These are phyloP conservation scores for Drosophila quadrilineata DNA, from an alignment of 1,140 invertebrate species.

Conservation along the genomic window DNA sequence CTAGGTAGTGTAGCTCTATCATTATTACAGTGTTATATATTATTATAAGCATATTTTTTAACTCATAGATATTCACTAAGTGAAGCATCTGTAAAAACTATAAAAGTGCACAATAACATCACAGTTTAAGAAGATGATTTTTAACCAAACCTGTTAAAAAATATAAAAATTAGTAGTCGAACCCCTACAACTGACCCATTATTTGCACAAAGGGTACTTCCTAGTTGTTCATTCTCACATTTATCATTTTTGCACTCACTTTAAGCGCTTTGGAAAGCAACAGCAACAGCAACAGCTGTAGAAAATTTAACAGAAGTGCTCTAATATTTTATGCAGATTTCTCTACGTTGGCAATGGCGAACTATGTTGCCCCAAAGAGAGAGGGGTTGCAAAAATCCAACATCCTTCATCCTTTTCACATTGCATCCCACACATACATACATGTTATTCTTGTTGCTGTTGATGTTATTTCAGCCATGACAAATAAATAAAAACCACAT, in stretches of 20 bases:
- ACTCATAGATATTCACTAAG: no score
- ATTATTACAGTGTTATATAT: no score
- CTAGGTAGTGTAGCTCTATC: no score
- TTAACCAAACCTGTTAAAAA: no score
- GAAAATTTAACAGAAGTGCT: constrained; percentile 40
- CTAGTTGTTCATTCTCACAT: not conserved
- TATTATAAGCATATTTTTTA: no score
- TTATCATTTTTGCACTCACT: constrained; percentile 1
- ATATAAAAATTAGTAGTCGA: no score
- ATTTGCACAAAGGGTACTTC: no score
- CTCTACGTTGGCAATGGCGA: constrained; percentile 15
- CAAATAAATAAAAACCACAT: constrained; percentile 65
- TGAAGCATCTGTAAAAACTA: no score
- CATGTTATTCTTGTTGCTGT: constrained; percentile 6
- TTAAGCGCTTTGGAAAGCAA: constrained; percentile 29
- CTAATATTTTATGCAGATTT: constrained; percentile 23
- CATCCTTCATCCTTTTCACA: constrained; percentile 8
- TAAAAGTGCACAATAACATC: no score
- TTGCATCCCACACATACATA: no score
- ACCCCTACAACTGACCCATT: no score
- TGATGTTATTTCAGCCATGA: constrained; percentile 25
- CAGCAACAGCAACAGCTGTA: constrained; percentile 30
- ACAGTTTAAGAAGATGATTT: no score
- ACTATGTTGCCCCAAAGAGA: not conserved
- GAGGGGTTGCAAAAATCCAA: not conserved